Base-by-base conservation (phyloP, 1,140 invertebrate species). In the Octopus bimaculoides region DNA sequence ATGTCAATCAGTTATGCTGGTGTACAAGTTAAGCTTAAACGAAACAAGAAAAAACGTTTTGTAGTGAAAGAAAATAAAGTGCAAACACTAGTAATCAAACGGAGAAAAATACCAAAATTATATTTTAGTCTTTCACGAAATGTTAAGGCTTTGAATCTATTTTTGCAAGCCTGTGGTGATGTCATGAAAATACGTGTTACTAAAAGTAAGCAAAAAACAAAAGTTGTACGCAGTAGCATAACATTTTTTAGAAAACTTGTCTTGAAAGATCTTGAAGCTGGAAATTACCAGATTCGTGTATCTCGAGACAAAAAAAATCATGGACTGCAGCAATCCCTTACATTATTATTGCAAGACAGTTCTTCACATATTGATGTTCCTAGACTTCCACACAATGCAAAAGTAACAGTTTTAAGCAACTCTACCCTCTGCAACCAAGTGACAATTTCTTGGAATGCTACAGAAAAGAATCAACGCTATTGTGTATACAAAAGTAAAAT, bases 401-500 rank as follows among this genome's bases (percentile, higher is more conserved):
- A 78, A n/a, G 82, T 89, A 52, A 79, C 81, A 26, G 83, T 86
- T 69, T 84, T 84, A 14, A 81, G 84, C 17, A 84, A 81, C 12
- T 76, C 86, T 26, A 86, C 84, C 12, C 86, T 86, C 8, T 88
- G 88, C 80, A 79, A 84, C 76, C 85, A 82, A 76, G 82, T 88
- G 26, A 89, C 86, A 14, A 79, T 90, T 0, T 84, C 85, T 5
- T 90, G 88, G 88, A 80, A 84, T 77, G 83, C 83, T 9, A 81
- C 84, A 1, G 83, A 85, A 20, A 84, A 86, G 14, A 85, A 86
- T 74, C 87, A 88, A n/a, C 85, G 80, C 20, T 90, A 89, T 77
- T 90, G 89, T 81, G 78, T 90, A n/a, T 88, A 89, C 75, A 80
- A 84, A 75, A 85, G 85, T 71, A 83, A 81, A 84, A 81, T 77